These are phyloP conservation scores for Conomelus anceps DNA, from an alignment of 2,888 invertebrate genomes.

Conservation along the genomic window DNA sequence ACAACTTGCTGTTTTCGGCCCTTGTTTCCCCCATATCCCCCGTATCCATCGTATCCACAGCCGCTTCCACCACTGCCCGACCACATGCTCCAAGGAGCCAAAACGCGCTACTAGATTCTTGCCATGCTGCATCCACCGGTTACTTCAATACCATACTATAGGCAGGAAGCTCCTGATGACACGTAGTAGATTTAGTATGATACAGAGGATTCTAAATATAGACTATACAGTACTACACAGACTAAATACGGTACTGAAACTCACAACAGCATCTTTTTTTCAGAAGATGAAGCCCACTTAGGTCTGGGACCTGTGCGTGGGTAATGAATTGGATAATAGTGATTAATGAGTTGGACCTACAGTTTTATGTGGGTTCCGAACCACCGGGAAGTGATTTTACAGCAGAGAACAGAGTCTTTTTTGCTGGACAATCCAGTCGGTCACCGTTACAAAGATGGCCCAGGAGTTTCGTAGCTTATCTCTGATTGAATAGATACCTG, in stretches of 20 bases:
- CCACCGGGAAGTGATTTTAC: too few relatives aligned
- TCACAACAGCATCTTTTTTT: too few relatives aligned
- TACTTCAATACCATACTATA: not conserved
- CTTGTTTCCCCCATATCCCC: not conserved
- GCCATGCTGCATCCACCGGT: not conserved
- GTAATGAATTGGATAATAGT: too few relatives aligned
- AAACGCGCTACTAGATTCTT: not conserved
- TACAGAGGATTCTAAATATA: not conserved
- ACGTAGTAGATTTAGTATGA: not conserved
- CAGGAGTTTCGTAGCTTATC: too few relatives aligned
- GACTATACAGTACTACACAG: not conserved
- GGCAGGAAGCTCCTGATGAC: not conserved
- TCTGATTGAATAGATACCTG: too few relatives aligned
- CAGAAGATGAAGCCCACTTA: too few relatives aligned
- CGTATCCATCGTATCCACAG: not conserved
- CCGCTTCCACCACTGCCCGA: not conserved
- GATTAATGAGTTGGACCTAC: too few relatives aligned
- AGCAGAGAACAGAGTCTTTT: too few relatives aligned
- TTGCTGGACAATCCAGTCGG: too few relatives aligned
- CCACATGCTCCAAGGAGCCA: slow-evolving; percentile 8
- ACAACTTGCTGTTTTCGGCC: not conserved
- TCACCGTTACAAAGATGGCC: too few relatives aligned
- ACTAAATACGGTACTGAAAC: not conserved
- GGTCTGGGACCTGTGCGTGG: too few relatives aligned
- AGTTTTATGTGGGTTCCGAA: too few relatives aligned